Base-by-base conservation (phyloP, 2,113 vertebrate species). In the Sarotherodon lohbergeri region DNA sequence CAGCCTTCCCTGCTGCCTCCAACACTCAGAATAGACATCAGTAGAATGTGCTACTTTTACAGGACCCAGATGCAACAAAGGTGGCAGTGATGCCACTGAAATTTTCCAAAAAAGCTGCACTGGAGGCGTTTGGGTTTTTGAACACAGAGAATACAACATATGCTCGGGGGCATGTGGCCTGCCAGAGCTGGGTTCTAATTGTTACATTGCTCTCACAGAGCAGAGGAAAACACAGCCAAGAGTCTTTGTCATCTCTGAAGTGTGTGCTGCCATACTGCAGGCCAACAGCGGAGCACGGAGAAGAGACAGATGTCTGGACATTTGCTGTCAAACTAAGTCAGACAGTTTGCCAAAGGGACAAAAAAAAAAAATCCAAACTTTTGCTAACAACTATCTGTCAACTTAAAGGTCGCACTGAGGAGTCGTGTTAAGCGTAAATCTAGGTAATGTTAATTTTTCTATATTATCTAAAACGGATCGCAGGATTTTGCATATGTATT, bases 171-270 rank as follows among this genome's bases (percentile, higher is more conserved):
- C 92, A 90, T 86, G 83, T 87, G 80, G 90, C 90, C 94, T 96
- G 96, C 96, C 96, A 97, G 94, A 86, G 94, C 92, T 88, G 92
- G 90, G 92, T 95, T 94, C 93, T 96, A 96, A 97, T 96, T 97
- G 96, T 97, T 96, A 94, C 92, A 91, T 93, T 85, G 95, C 96
- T 95, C 95, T 96, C 94, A 91, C 90, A 92, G 95, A 95, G 95
- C 89, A 39, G 36, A 86, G 86, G 89, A 93, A 93, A 95, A 93
- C 91, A 88, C 88, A 68, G 96, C 95, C 95, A 96, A 95, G 92
- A 92, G 94, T 95, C 96, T 96, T 97, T 96, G 96, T 97, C 95
- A 95, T 94, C 92, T 95, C 89, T 92, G 95, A 94, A 95, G 91
- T 94, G 95, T 93, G 92, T 80, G 89, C 92, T 94, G 93, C 93